Base-by-base conservation (phyloP, 1,140 invertebrate genomes). In the Melanaphis sacchari region DNA sequence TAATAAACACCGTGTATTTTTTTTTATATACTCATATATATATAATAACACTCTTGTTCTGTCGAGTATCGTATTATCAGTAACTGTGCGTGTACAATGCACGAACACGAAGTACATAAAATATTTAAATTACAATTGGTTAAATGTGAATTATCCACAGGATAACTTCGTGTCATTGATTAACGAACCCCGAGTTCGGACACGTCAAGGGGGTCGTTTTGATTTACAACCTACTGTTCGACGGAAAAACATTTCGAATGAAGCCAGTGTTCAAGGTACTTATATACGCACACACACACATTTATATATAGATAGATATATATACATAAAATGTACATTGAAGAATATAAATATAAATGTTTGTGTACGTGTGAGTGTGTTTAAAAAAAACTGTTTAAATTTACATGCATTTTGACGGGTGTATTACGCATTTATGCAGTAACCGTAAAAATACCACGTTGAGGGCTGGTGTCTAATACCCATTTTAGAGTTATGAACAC, bases 41-140 rank as follows among this genome's bases (percentile, higher is more conserved):
- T n/a, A 76, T 76, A 76, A 76, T 76, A 76, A 76, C 59, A 76
- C 59, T 76, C 59, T 76, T 76, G 59, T 76, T 76, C 31, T 18
- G 59, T n/a, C 59, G 59, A 76, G 59, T 76, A 76, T n/a, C 59
- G 59, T 76, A 76, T 76, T 76, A 76, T 76, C n/a, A 18, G 59
- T 76, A 76, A 76, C 59, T n/a, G 59, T n/a, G 59, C 59, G 38
- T 40, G 38, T 41, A 85, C 82, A 85, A 85, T 40, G 82, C 82
- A 40, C 82, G 38, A 41, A 85, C 38, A 85, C 38, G 82, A 15
- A 85, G 38, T 40, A 87, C 84, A 52, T 89, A 52, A 89, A 52
- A 89, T 89, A 89, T 89, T 89, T 52, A 89, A 89, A 89, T 88
- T 88, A 88, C 85, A 49, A 88, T 89, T 89, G 87, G 87, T 89